Evolutionary conservation across 2,113 vertebrate genomes (phyloP), one percentile per base, ranked within the genome.

Genomic region (Corythornis madagascariensis): DNA sequence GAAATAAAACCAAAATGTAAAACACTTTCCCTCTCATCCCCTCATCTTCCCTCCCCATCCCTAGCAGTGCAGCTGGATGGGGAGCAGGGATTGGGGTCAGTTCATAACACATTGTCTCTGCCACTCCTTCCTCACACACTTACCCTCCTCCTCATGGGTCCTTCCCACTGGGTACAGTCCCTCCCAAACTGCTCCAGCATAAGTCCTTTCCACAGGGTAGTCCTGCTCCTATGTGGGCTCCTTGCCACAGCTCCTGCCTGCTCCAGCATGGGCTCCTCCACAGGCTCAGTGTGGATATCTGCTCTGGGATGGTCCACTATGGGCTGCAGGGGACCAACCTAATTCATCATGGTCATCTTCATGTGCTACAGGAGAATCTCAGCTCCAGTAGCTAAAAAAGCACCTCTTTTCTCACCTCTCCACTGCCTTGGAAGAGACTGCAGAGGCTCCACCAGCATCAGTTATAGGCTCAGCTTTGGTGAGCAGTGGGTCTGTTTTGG

Each of bases 181-280:
- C 47, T 65, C 67, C 43, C 0, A 1, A 45, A 33, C 38, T 43
- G 29, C 29, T 83, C 13, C 52, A 66, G 1, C 1, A 2, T 13
- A 16, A 12, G 11, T 45, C 14, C 28, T 73, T 63, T 9, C n/a
- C 40, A 42, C 47, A 74, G 26, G 82, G 33, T 13, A 77, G 67
- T 48, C 16, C 29, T 0, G 0, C 15, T 69, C 10, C 38, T 29
- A 13, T 4, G 0, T 2, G 0, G 11, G 13, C 22, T 72, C 13
- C 31, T 70, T 18, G 67, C 17, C 10, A 48, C 53, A 72, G n/a
- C 21, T 72, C 48, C 60, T 25, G 16, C n/a, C 48, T 47, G 5
- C 53, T 67, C 48, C 60, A 48, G 35, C 11, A 4, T 3, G 13
- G 26, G 8, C 18, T 50, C 29, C 26, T 16, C 25, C 18, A 15